Percentiles rank a stretch among this genome's conserved stretches.
phyloP scores from a whole-genome alignment of 2,797 vertebrate genomes.

The Acridotheres tristis region DNA sequence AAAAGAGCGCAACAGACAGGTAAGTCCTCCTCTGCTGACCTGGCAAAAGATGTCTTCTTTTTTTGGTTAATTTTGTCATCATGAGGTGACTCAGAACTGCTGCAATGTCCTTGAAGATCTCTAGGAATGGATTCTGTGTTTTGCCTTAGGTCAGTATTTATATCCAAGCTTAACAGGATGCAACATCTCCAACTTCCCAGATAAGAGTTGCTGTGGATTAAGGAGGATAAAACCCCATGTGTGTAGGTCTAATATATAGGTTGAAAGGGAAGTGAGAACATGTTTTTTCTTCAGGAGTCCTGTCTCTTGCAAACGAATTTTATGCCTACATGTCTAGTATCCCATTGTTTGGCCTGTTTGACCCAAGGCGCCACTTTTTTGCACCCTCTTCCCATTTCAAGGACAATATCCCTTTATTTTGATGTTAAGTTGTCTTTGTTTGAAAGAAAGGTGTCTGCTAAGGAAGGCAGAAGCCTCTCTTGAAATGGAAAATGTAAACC shows the following conservation, averaged over 20 bases:
- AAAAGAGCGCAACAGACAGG: conserved; percentile 81
- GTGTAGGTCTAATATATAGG: not conserved
- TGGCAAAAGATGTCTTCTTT: not conserved
- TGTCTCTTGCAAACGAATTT: not conserved
- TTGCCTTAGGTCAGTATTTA: not conserved
- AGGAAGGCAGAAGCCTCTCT: no score
- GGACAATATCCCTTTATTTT: not conserved
- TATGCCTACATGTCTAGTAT: not conserved
- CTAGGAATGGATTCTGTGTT: not conserved
- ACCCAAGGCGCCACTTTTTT: not conserved
- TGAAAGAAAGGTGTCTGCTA: no score
- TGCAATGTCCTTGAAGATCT: not conserved
- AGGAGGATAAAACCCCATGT: not conserved
- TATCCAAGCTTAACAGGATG: not conserved
- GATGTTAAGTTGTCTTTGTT: not conserved
- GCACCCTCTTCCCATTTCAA: not conserved
- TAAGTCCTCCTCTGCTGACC: conserved; percentile 53
- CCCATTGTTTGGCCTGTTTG: not conserved
- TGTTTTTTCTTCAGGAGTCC: not conserved
- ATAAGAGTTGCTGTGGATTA: not conserved
- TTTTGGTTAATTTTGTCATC: not conserved
- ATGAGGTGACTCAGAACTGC: not conserved
- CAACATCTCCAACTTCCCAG: not conserved
- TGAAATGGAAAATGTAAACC: no score
- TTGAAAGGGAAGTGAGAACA: not conserved